Conservation (phyloP, 2,888 invertebrate genomes). For the Eurytoma californica region DNA sequence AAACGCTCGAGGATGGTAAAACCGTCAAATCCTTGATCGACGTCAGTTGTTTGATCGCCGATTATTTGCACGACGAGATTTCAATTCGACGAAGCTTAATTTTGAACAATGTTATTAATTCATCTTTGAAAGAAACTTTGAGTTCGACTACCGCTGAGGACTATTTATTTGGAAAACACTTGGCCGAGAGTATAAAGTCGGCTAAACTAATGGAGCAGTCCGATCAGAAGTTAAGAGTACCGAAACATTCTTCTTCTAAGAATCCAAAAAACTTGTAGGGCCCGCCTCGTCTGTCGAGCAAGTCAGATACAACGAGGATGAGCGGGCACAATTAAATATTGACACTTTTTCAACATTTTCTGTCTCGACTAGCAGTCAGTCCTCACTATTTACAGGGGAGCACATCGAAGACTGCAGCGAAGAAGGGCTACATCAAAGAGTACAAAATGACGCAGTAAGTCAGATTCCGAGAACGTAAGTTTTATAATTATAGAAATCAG, state of each 20-base stretch:
- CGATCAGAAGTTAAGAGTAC: not conserved
- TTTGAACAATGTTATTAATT: not conserved
- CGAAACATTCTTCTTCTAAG: not conserved
- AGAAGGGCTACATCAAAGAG: too few relatives aligned
- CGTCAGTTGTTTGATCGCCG: not conserved
- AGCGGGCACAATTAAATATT: slow-evolving; percentile 4
- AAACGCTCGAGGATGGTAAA: not conserved
- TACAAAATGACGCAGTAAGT: too few relatives aligned
- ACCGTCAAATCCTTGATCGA: not conserved
- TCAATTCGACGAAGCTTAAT: slow-evolving; percentile 15
- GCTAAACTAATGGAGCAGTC: slow-evolving; percentile 8
- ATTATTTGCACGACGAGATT: slow-evolving; percentile 12
- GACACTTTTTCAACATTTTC: too few relatives aligned
- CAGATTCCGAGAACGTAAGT: too few relatives aligned
- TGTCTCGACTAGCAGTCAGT: too few relatives aligned
- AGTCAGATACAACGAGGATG: not conserved
- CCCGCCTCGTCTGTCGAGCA: not conserved
- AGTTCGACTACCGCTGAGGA: not conserved
- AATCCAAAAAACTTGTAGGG: slow-evolving; percentile 1
- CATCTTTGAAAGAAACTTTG: not conserved
- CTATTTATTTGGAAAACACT: not conserved
- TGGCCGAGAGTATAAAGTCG: not conserved
- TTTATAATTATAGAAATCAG: too few relatives aligned
- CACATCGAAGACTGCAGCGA: too few relatives aligned
- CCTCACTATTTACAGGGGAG: too few relatives aligned